Percentiles rank a stretch among this genome's conserved stretches.
Evolutionary conservation across 2,888 invertebrate genomes (phyloP).

Genomic region (Candidula unifasciata): DNA sequence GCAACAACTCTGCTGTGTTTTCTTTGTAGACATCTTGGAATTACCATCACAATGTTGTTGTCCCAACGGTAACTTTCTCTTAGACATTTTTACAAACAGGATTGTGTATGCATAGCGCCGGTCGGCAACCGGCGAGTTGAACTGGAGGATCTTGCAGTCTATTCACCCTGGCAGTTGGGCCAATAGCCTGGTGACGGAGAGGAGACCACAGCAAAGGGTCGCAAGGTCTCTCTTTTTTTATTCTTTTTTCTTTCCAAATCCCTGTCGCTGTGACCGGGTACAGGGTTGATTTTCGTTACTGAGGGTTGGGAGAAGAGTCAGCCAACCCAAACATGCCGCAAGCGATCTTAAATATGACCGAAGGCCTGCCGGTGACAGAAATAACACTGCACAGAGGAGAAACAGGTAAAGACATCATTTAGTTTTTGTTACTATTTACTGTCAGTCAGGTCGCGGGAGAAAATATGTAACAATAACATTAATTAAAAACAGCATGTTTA

Average conservation of each 20-base stretch:
- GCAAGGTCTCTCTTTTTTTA: constrained; percentile 35
- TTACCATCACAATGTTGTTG: constrained; percentile 32
- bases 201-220: constrained; percentile 39
- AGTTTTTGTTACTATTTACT: too few relatives aligned
- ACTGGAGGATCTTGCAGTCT: constrained; percentile 31
- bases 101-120: constrained; percentile 24
- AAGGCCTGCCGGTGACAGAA: constrained; percentile 45
- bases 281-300: constrained; percentile 4
- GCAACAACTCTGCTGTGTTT: constrained; percentile 41
- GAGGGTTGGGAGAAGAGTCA: constrained; percentile 33
- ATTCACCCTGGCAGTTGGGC: constrained; percentile 47
- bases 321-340: constrained; percentile 40
- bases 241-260: background rate
- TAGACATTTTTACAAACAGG: background rate
- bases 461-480: too few relatives aligned
- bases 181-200: constrained; percentile 41
- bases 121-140: constrained; percentile 32
- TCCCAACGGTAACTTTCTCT: constrained; percentile 9
- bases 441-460: too few relatives aligned
- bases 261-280: constrained; percentile 46
- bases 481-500: too few relatives aligned
- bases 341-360: constrained; percentile 47
- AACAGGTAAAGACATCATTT: constrained; percentile 42
- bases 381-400: constrained; percentile 52
- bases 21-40: constrained; percentile 45